Conservation (phyloP, 2,113 vertebrate species). For the Marcusenius ussheri region DNA sequence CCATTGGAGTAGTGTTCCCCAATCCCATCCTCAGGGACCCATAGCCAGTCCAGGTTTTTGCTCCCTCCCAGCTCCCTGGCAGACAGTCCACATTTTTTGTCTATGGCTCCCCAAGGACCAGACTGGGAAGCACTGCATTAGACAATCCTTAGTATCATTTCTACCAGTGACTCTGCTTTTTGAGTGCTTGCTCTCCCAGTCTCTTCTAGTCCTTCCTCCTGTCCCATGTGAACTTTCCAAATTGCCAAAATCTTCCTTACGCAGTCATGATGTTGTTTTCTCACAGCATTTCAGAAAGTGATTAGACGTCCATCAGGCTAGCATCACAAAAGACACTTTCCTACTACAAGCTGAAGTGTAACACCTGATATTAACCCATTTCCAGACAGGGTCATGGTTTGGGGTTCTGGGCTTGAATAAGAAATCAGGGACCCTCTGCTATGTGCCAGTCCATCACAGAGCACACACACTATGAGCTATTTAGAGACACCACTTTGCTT, state of each 20-base stretch:
- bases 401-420: background rate
- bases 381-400: background rate
- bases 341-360: background rate
- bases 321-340: background rate
- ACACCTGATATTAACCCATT: background rate
- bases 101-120: background rate
- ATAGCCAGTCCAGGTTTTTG: background rate
- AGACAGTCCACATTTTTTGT: background rate
- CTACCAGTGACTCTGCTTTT: slow-evolving; percentile 3
- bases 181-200: background rate
- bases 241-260: background rate
- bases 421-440: background rate
- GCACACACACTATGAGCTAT: background rate
- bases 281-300: background rate
- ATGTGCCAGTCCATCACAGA: background rate
- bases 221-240: background rate
- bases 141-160: slow-evolving; percentile 27
- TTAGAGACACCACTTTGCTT: background rate
- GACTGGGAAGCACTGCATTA: background rate
- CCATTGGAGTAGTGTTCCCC: background rate
- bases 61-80: background rate
- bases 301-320: background rate
- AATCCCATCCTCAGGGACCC: background rate
- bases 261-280: background rate
- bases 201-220: background rate